phyloP scores from a whole-genome alignment of 1,140 invertebrate species.

The honey bee (Apis mellifera) region DNA sequence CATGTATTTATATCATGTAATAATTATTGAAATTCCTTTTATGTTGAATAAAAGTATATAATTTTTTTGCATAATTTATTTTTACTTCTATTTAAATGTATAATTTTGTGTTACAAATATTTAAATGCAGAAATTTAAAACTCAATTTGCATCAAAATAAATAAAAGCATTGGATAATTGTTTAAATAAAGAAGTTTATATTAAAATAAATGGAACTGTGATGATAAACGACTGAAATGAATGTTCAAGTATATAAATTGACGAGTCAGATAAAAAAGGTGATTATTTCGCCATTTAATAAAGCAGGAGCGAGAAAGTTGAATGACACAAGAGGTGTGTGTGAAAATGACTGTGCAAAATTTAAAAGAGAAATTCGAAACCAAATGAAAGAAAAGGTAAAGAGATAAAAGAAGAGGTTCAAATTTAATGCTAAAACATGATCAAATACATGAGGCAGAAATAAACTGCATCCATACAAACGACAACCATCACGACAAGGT shows the following conservation, averaged over 20 bases:
- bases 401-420: not conserved
- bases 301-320: not conserved
- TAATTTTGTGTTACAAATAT: no score
- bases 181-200: not conserved
- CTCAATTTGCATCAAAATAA: not conserved
- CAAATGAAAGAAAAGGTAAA: not conserved
- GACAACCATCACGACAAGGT: no score
- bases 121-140: not conserved
- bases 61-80: not conserved
- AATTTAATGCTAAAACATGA: not conserved
- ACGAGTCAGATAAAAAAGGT: not conserved
- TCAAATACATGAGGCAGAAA: not conserved
- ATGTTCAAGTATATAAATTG: not conserved
- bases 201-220: not conserved
- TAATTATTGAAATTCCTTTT: no score
- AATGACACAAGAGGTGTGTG: not conserved
- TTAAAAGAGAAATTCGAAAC: not conserved
- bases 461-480: no score
- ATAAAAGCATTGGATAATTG: not conserved
- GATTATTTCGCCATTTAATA: not conserved
- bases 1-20: no score
- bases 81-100: not conserved
- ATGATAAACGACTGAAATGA: not conserved
- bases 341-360: not conserved
- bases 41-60: no score